phyloP scores from a whole-genome alignment of 1,140 invertebrate genomes.

The Aporrectodea caliginosa region DNA sequence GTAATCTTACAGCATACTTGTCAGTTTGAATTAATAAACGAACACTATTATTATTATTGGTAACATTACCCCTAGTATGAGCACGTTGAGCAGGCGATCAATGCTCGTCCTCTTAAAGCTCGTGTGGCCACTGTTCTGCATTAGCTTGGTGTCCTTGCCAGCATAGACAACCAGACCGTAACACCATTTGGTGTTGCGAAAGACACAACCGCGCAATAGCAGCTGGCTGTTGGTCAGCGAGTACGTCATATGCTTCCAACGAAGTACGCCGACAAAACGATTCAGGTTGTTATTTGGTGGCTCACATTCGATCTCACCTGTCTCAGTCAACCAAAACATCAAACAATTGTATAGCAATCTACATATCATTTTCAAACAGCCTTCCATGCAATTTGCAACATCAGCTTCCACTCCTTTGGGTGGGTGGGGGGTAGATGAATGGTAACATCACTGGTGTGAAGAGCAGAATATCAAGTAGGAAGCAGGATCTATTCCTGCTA shows the following conservation, averaged over 20 bases:
- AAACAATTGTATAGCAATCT: no score
- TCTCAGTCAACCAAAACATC: not conserved
- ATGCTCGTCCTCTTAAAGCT: conserved; percentile 98
- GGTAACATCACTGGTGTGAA: no score
- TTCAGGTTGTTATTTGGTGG: conserved; percentile 96
- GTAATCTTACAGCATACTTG: no score
- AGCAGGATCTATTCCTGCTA: no score
- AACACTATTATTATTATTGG: no score
- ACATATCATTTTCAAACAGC: no score
- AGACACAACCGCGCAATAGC: conserved; percentile 90
- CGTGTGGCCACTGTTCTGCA: conserved; percentile 99
- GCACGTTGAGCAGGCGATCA: conserved; percentile 62
- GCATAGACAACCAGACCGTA: conserved; percentile 97
- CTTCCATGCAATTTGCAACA: no score
- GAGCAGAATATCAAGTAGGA: no score
- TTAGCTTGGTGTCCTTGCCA: conserved; percentile 92
- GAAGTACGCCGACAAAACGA: conserved; percentile 84
- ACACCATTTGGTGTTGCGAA: conserved; percentile 89
- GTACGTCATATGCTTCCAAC: conserved; percentile 39
- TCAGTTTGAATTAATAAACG: no score
- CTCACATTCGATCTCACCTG: conserved; percentile 92
- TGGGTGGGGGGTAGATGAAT: no score
- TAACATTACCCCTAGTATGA: conserved; percentile 31
- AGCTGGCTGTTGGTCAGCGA: conserved; percentile 63
- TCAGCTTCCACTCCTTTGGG: no score